Evolutionary conservation across 2,888 invertebrate genomes (phyloP), one percentile per base, ranked within the genome.

Genomic region (Torymus auratus): DNA sequence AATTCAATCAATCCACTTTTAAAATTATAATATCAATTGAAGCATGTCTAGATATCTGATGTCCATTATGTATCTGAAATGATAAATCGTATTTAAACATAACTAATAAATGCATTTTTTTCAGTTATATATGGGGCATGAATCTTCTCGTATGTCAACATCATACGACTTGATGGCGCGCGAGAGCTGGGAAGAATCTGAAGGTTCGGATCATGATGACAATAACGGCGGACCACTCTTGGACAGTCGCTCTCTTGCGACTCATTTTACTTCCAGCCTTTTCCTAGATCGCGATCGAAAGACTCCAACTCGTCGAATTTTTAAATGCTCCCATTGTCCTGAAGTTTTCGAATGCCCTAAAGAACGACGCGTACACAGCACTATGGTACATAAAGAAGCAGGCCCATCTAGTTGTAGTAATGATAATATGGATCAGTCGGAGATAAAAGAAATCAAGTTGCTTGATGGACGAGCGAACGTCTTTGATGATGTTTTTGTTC

Each of bases 121-220:
- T 7, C 82, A 91, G 91, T 83, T 89, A 14, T 92, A 94, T 91
- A 93, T 94, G 90, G 94, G 94, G 83, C 92, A 92, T 82, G 93
- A 93, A 84, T 91, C 92, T 55, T 92, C 91, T 7, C 90, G 91
- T 7, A 91, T 92, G 87, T 92, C 92, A 1, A 91, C 92, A 84
- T 93, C 94, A 2, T 94, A 94, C 87, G 94, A 95, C 87, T 89
- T 95, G 65, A 92, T 94, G 86, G 94, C 94, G 1, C 92, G 94
- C 0, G 95, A 95, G 88, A 93, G 93, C 86, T 95, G 95, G 94
- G 92, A 92, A 83, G 93, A 93, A 79, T 94, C 94, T 0, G 94
- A 95, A 86, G 93, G 94, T n/a, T 94, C 94, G 0, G 94, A 94
- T 83, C 92, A 92, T 78, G 93, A 90, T 75, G 80, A 81, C 0